These are phyloP conservation scores for Altica lythri DNA, from an alignment of 2,888 invertebrate species.

Conservation along the genomic window DNA sequence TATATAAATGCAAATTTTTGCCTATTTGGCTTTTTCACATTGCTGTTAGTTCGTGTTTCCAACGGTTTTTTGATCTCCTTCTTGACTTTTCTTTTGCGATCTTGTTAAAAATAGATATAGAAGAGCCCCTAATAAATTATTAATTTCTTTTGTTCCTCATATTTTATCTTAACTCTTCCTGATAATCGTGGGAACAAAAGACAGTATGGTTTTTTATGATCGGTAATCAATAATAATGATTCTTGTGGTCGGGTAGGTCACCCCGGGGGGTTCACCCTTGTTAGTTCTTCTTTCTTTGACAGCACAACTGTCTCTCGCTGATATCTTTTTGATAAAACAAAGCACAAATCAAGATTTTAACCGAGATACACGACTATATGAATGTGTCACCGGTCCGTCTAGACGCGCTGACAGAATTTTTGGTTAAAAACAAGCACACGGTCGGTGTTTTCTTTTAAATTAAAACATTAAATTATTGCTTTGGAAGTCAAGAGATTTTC, in stretches of 20 bases:
- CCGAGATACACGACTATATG: neutral
- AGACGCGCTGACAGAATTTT: conserved; percentile 29
- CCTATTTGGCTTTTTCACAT: too few relatives aligned
- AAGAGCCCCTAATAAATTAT: too few relatives aligned
- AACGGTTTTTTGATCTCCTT: too few relatives aligned
- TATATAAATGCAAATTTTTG: too few relatives aligned
- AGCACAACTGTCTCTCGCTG: conserved; percentile 41
- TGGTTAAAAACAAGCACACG: conserved; percentile 14
- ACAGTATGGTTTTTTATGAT: conserved; percentile 36
- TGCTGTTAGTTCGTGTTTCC: too few relatives aligned
- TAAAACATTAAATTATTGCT: conserved; percentile 27
- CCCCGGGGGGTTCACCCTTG: conserved; percentile 51
- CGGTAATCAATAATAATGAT: conserved; percentile 51
- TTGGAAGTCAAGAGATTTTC: conserved; percentile 21
- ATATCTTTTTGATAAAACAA: conserved; percentile 35
- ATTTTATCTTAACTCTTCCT: conserved; percentile 28
- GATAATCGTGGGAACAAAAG: conserved; percentile 31
- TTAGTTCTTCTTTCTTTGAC: conserved; percentile 42
- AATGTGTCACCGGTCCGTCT: conserved; percentile 28
- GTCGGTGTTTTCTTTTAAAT: conserved; percentile 13
- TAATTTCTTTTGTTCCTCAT: too few relatives aligned
- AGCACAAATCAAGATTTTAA: conserved; percentile 25
- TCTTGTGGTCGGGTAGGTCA: conserved; percentile 46
- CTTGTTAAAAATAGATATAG: too few relatives aligned
- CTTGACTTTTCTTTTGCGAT: too few relatives aligned